phyloP scores from a whole-genome alignment of 1,140 invertebrate genomes.

The Teleopsis dalmanni region DNA sequence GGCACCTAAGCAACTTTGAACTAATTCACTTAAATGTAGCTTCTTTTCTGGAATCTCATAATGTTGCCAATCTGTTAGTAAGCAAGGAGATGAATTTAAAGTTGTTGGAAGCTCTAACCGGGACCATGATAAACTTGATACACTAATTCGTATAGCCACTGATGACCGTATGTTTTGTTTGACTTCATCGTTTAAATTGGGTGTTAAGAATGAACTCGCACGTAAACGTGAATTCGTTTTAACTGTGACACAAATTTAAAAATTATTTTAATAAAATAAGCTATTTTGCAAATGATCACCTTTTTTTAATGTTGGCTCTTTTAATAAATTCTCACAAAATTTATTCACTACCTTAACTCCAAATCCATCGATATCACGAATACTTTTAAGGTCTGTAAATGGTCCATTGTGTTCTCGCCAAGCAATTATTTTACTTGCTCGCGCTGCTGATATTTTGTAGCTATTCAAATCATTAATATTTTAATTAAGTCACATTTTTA shows the following conservation, averaged over 20 bases:
- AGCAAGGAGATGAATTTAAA: conserved; percentile 10
- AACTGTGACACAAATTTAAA: neutral
- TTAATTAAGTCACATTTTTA: neutral
- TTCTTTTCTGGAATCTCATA: conserved; percentile 40
- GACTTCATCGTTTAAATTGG: conserved; percentile 20
- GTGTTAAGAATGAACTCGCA: conserved; percentile 27
- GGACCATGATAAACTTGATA: conserved; percentile 35
- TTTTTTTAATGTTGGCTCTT: neutral
- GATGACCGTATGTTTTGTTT: conserved; percentile 18
- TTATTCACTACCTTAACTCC: conserved; percentile 28
- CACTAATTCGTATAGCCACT: conserved; percentile 32
- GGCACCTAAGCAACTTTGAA: conserved; percentile 28
- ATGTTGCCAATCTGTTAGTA: conserved; percentile 32
- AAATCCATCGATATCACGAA: conserved; percentile 33
- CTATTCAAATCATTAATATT: conserved; percentile 14
- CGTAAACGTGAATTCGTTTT: conserved; percentile 1
- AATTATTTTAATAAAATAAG: neutral
- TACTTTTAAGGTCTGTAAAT: conserved; percentile 14
- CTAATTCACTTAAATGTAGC: conserved; percentile 29
- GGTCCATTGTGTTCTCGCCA: conserved; percentile 30
- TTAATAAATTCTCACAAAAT: conserved; percentile 16
- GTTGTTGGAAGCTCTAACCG: conserved; percentile 19
- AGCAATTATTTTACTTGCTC: conserved; percentile 21
- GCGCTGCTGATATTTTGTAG: conserved; percentile 34
- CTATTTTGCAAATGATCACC: neutral